phyloP scores from a whole-genome alignment of 2,797 vertebrate genomes.

The Paguma larvata region DNA sequence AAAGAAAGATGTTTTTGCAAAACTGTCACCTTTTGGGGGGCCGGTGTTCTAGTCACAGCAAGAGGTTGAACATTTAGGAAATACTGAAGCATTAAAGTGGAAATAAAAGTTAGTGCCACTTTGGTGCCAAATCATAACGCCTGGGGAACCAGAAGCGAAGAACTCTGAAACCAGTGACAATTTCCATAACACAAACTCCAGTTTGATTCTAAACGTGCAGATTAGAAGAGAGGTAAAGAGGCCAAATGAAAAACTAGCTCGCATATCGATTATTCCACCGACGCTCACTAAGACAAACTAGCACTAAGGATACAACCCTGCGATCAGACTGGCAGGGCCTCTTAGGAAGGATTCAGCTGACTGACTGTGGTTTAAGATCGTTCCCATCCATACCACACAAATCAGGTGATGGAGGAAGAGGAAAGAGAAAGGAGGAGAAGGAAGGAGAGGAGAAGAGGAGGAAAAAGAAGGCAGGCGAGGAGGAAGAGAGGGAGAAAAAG shows the following conservation, averaged over 20 bases:
- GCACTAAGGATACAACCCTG: not conserved
- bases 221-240: not conserved
- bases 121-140: not conserved
- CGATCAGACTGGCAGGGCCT: not conserved
- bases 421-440: not conserved
- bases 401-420: not conserved
- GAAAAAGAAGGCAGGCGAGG: no score
- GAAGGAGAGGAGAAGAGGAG: no score
- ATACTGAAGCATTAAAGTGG: not conserved
- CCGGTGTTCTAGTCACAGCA: not conserved
- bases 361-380: not conserved
- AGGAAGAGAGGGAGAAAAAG: fast-evolving
- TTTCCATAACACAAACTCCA: not conserved
- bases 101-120: slow-evolving; percentile 18
- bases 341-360: not conserved
- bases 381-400: not conserved
- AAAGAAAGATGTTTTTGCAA: not conserved
- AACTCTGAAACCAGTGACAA: not conserved
- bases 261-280: not conserved
- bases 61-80: not conserved
- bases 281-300: not conserved
- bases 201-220: not conserved
- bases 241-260: not conserved
- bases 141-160: not conserved
- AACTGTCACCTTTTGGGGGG: not conserved